Conservation (phyloP, 2,797 vertebrate species). For the Muscicapa striata region DNA sequence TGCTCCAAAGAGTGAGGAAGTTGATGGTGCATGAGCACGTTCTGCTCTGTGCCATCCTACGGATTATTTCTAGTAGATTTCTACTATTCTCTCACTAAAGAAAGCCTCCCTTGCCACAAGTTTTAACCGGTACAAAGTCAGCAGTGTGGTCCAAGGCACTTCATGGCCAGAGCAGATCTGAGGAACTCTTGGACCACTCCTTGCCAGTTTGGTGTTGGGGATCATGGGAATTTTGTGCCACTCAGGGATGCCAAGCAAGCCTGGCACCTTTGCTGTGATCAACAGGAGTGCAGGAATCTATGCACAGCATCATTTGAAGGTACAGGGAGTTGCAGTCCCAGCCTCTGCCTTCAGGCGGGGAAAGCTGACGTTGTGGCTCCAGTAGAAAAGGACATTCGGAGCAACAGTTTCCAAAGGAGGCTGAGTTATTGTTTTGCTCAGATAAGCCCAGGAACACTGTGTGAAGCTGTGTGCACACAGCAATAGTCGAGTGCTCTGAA, state of each 20-base stretch:
- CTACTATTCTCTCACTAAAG: neutral
- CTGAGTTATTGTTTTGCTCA: constrained; percentile 18
- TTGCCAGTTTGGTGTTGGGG: rapidly evolving
- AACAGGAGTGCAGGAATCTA: neutral
- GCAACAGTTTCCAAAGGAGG: constrained; percentile 4
- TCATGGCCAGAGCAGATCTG: neutral
- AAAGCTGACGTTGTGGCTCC: neutral
- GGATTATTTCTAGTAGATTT: neutral
- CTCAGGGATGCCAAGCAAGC: neutral
- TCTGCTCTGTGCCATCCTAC: neutral
- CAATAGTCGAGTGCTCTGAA: neutral
- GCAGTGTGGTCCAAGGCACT: rapidly evolving
- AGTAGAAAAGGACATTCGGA: neutral
- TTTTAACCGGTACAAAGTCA: neutral
- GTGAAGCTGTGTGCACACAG: constrained; percentile 9
- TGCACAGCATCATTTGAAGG: neutral
- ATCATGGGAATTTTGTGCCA: rapidly evolving
- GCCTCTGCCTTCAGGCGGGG: neutral
- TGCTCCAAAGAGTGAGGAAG: neutral
- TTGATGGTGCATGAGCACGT: rapidly evolving
- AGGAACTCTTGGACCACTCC: neutral
- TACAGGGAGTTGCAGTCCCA: neutral
- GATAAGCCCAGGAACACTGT: constrained; percentile 45
- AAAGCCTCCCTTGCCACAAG: neutral
- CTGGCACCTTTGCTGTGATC: rapidly evolving